Percentiles rank a stretch among this genome's conserved stretches.
These are phyloP conservation scores for Umimayanthus kanabou DNA, from an alignment of 92 coral and sea anemone genomes.

Conservation along the genomic window DNA sequence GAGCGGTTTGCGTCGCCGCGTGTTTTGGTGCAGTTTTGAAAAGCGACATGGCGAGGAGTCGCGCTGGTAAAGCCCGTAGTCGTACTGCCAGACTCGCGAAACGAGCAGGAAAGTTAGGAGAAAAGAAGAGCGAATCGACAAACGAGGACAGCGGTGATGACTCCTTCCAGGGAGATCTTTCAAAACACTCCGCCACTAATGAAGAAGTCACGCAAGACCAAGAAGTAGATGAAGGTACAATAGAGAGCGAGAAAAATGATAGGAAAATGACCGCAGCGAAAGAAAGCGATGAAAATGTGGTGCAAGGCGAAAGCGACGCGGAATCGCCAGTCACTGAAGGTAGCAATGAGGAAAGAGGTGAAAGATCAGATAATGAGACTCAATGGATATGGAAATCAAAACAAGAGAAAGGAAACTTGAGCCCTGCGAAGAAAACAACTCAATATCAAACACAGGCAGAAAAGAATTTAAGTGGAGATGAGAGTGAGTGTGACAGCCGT, in stretches of 20 bases:
- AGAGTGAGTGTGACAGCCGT: background rate
- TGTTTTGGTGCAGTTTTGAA: background rate
- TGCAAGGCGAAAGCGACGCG: background rate
- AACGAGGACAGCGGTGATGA: background rate
- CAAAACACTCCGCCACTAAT: background rate
- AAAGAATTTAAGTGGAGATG: background rate
- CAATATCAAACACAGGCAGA: background rate
- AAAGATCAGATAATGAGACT: background rate
- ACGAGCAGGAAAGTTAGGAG: background rate
- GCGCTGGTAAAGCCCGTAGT: background rate
- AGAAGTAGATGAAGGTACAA: background rate
- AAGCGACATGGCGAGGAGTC: background rate
- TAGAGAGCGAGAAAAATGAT: background rate
- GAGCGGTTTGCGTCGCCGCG: background rate
- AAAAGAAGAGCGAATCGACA: background rate
- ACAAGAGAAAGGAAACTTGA: background rate
- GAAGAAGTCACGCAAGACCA: slow-evolving; percentile 2
- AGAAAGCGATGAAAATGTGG: background rate
- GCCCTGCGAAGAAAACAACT: background rate
- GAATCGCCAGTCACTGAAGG: background rate
- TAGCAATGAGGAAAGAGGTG: background rate
- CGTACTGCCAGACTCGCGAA: background rate
- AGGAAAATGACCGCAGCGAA: background rate
- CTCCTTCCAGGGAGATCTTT: background rate
- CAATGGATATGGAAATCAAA: background rate